These are phyloP conservation scores for Mormyrops attenuatus DNA, from an alignment of 2,797 vertebrate species.

Conservation along the genomic window DNA sequence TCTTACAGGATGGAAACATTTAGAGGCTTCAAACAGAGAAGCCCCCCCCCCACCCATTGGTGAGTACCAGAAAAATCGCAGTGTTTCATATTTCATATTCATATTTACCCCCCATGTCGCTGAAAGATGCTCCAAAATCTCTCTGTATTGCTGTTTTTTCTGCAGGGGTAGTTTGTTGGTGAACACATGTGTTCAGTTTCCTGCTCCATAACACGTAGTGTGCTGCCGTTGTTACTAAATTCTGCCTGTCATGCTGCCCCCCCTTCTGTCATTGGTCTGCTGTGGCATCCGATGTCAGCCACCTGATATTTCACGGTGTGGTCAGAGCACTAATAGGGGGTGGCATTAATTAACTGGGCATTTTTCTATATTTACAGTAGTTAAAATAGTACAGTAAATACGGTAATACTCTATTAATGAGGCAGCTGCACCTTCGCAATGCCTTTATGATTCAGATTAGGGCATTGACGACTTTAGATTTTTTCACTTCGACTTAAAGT, in stretches of 20 bases:
- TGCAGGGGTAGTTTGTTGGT: not conserved
- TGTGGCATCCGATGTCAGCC: not conserved
- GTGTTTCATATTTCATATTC: not conserved
- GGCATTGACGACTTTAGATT: no score
- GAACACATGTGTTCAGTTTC: not conserved
- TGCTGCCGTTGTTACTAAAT: not conserved
- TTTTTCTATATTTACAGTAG: not conserved
- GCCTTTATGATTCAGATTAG: not conserved
- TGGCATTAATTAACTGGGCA: not conserved
- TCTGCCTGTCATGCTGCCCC: not conserved
- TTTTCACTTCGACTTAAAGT: no score
- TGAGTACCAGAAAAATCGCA: not conserved
- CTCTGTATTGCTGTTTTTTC: not conserved
- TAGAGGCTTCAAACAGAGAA: not conserved
- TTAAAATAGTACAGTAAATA: not conserved
- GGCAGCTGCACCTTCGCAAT: not conserved
- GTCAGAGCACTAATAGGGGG: not conserved
- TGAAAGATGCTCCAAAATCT: not conserved
- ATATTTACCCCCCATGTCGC: not conserved
- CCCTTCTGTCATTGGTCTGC: not conserved
- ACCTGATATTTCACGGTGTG: not conserved
- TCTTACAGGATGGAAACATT: not conserved
- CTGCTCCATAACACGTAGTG: not conserved
- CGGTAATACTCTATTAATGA: not conserved
- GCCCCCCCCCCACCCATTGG: not conserved